phyloP scores from a whole-genome alignment of 2,888 invertebrate species.

The Eilema sororculum region DNA sequence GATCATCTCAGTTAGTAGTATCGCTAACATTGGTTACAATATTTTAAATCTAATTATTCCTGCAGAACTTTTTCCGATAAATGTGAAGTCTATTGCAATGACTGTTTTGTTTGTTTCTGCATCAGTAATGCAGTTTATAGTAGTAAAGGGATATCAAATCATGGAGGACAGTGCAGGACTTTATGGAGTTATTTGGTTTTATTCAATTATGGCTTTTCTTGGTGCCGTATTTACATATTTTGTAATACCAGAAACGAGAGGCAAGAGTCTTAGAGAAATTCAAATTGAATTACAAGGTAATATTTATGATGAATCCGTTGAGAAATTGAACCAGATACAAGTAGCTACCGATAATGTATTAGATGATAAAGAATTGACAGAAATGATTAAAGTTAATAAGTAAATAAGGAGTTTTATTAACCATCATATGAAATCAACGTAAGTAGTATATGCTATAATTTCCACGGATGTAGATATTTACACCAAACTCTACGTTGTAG shows the following conservation, averaged over 20 bases:
- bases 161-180: conserved; percentile 79
- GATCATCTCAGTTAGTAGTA: conserved; percentile 65
- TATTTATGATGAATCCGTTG: conserved; percentile 53
- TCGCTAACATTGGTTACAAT: conserved; percentile 76
- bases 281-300: conserved; percentile 74
- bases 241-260: conserved; percentile 86
- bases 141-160: conserved; percentile 83
- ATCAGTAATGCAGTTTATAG: conserved; percentile 80
- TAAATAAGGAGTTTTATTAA: not conserved
- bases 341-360: conserved; percentile 27
- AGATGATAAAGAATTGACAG: conserved; percentile 41
- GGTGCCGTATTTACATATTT: conserved; percentile 81
- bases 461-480: no score
- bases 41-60: conserved; percentile 83
- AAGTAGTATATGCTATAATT: no score
- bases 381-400: conserved; percentile 25
- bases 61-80: conserved; percentile 87
- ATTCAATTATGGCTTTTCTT: conserved; percentile 74
- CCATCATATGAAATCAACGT: not conserved
- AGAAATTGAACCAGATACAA: conserved; percentile 40
- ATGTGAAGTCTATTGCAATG: conserved; percentile 85
- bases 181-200: conserved; percentile 83
- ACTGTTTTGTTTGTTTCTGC: conserved; percentile 80
- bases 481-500: no score
- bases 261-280: conserved; percentile 79